Evolutionary conservation across 2,888 invertebrate genomes (phyloP).

Genomic region (Drosophila anomelani): DNA sequence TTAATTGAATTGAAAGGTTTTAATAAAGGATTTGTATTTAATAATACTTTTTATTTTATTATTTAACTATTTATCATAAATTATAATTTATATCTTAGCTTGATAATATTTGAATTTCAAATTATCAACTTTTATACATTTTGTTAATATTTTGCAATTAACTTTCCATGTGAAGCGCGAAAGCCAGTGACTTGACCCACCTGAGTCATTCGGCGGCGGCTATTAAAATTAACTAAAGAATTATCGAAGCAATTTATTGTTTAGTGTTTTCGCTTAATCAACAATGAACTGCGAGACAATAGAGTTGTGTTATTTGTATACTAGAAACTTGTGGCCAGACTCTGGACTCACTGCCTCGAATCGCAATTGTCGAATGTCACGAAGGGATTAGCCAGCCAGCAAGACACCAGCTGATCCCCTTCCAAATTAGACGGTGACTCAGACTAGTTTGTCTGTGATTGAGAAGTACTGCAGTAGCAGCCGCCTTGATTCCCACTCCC

Average conservation of each 20-base stretch:
- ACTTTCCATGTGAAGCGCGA: background rate
- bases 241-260: constrained; percentile 16
- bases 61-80: too few species aligned
- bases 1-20: background rate
- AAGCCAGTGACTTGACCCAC: background rate
- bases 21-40: too few species aligned
- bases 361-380: constrained; percentile 68
- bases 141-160: constrained; percentile 1
- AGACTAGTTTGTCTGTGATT: constrained; percentile 33
- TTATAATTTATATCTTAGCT: too few species aligned
- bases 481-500: constrained; percentile 36
- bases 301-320: background rate
- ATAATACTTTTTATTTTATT: too few species aligned
- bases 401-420: constrained; percentile 10
- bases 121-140: background rate
- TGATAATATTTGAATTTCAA: background rate
- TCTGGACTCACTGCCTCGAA: constrained; percentile 19
- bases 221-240: constrained; percentile 1
- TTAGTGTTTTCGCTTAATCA: constrained; percentile 30
- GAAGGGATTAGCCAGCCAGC: constrained; percentile 42
- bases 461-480: constrained; percentile 37
- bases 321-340: constrained; percentile 11
- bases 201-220: constrained; percentile 13
- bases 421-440: constrained; percentile 36
- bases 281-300: constrained; percentile 31